phyloP scores from a whole-genome alignment of 2,797 vertebrate genomes.

The Alfaro cultratus region DNA sequence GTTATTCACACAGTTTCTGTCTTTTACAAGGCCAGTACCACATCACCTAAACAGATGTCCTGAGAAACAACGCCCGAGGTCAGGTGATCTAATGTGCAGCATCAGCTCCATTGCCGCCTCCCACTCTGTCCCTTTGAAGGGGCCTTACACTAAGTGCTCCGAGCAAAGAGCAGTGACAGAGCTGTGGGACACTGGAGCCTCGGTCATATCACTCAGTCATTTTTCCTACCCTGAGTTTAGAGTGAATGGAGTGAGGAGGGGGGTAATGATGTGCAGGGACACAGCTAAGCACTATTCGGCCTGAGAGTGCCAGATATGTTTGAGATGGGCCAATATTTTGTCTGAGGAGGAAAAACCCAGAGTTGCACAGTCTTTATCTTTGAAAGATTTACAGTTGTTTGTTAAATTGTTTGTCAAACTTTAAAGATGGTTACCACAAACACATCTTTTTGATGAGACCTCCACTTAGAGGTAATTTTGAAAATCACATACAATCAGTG shows the following conservation, averaged over 20 bases:
- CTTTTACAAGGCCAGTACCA: neutral
- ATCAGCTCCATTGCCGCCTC: conserved; percentile 48
- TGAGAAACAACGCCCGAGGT: conserved; percentile 37
- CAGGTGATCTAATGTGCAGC: conserved; percentile 55
- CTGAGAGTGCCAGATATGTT: conserved; percentile 49
- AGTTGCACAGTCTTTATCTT: conserved; percentile 54
- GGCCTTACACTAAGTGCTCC: conserved; percentile 19
- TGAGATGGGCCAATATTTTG: conserved; percentile 57
- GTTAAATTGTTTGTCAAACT: conserved; percentile 61
- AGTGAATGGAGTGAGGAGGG: conserved; percentile 68
- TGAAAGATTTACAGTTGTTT: conserved; percentile 39
- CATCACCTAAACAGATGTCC: conserved; percentile 28
- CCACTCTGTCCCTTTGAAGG: conserved; percentile 27
- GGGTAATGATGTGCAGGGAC: conserved; percentile 69
- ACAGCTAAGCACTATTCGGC: conserved; percentile 60
- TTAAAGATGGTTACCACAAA: conserved; percentile 39
- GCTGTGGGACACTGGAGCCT: conserved; percentile 38
- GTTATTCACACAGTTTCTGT: conserved; percentile 10
- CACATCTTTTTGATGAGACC: conserved; percentile 31
- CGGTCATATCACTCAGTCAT: conserved; percentile 59
- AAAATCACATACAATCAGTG: conserved; percentile 21
- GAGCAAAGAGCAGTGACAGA: conserved; percentile 32
- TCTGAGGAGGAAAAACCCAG: conserved; percentile 32
- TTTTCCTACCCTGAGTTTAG: conserved; percentile 52
- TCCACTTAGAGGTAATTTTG: neutral